phyloP scores from a whole-genome alignment of 2,113 vertebrate species.

The Illadopsis cleaveri region DNA sequence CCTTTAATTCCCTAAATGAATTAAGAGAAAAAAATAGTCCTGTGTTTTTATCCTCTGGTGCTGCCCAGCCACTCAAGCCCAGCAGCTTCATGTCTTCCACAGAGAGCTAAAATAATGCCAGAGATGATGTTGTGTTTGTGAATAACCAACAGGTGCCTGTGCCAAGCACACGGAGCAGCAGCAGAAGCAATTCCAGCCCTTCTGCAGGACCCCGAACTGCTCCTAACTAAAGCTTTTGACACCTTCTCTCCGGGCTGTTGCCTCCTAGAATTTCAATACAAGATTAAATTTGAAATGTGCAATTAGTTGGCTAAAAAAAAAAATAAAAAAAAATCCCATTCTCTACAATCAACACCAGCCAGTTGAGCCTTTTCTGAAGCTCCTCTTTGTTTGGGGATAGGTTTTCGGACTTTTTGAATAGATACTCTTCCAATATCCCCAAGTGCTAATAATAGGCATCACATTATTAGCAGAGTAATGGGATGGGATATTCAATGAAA shows the following conservation, averaged over 20 bases:
- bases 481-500: not conserved
- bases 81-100: not conserved
- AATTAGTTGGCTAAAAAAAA: conserved; percentile 15
- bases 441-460: not conserved
- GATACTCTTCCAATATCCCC: not conserved
- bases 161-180: not conserved
- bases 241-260: not conserved
- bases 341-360: not conserved
- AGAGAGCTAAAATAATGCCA: not conserved
- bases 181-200: not conserved
- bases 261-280: not conserved
- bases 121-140: not conserved
- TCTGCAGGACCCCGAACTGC: not conserved
- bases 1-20: not conserved
- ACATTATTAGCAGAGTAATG: not conserved
- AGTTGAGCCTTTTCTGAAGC: not conserved
- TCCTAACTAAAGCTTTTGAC: not conserved
- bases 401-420: not conserved
- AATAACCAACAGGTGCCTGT: not conserved
- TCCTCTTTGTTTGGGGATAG: not conserved
- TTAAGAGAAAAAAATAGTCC: not conserved
- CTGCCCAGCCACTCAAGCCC: not conserved
- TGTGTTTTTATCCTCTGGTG: not conserved
- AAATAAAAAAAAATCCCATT: not conserved
- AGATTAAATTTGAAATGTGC: not conserved